These are phyloP conservation scores for Galleria mellonella DNA, from an alignment of 1,140 invertebrate species.

Conservation along the genomic window DNA sequence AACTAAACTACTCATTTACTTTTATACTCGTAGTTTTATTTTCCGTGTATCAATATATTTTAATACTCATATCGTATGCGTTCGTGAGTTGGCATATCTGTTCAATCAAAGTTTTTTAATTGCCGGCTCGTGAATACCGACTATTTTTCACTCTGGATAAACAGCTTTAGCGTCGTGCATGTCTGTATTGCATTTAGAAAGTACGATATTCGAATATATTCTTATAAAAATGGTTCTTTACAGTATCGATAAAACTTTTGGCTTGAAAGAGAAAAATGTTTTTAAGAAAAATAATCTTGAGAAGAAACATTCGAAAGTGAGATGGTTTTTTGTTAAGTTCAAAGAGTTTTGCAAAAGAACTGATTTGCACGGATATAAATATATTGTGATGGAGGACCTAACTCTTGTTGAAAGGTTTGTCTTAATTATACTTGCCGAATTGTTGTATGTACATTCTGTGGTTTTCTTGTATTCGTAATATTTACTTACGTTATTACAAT, in stretches of 20 bases:
- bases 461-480: no score
- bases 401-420: conserved; percentile 52
- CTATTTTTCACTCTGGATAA: conserved; percentile 20
- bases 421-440: not conserved
- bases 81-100: no score
- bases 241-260: conserved; percentile 1
- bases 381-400: conserved; percentile 56
- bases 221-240: conserved; percentile 11
- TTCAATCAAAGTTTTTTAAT: conserved; percentile 21
- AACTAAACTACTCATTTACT: no score
- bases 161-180: conserved; percentile 5
- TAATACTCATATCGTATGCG: no score
- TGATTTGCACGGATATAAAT: conserved; percentile 58
- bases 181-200: not conserved
- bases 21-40: no score
- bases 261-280: conserved; percentile 5
- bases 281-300: conserved; percentile 1
- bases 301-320: conserved; percentile 11
- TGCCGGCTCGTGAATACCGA: conserved; percentile 18
- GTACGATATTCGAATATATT: no score
- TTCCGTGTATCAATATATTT: no score
- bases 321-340: conserved; percentile 28
- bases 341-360: conserved; percentile 54
- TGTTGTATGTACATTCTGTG: no score
- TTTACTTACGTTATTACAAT: no score